A percentile compares a stretch with the other conserved stretches of the same genome.
phyloP scores from a whole-genome alignment of 1,140 invertebrate genomes.

The Prorops nasuta region DNA sequence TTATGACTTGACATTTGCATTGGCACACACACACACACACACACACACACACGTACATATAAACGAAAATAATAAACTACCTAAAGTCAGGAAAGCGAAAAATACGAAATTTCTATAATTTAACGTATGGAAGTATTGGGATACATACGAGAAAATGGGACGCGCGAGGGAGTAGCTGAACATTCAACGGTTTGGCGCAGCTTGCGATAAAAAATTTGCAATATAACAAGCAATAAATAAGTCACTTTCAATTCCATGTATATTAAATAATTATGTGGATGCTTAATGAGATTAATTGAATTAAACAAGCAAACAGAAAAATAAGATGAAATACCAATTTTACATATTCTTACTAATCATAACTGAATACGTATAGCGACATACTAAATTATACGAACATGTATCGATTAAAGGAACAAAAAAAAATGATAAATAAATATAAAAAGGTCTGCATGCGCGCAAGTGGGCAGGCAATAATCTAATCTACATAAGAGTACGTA shows the following conservation, averaged over 20 bases:
- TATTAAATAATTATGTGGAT: slow-evolving; percentile 53
- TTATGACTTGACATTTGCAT: too few relatives aligned
- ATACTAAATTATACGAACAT: slow-evolving; percentile 54
- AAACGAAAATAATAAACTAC: too few relatives aligned
- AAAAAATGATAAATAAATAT: slow-evolving; percentile 44
- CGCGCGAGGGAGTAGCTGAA: slow-evolving; percentile 22
- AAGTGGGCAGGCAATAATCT: slow-evolving; percentile 45
- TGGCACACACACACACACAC: too few relatives aligned
- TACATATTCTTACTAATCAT: slow-evolving; percentile 59
- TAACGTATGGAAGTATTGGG: too few relatives aligned
- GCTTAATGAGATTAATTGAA: slow-evolving; percentile 15
- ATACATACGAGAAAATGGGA: slow-evolving; percentile 16
- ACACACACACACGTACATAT: too few relatives aligned
- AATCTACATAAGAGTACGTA: slow-evolving; percentile 55
- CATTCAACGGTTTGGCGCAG: slow-evolving; percentile 41
- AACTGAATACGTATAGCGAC: slow-evolving; percentile 48
- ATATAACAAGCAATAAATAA: slow-evolving; percentile 58
- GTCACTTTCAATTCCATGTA: slow-evolving; percentile 54
- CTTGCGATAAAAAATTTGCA: slow-evolving; percentile 49
- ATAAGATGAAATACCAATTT: slow-evolving; percentile 53
- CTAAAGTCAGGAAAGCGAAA: too few relatives aligned
- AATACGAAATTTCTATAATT: too few relatives aligned
- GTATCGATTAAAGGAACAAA: slow-evolving; percentile 45
- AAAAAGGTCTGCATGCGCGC: slow-evolving; percentile 24
- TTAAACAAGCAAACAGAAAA: slow-evolving; percentile 40